Conservation (phyloP, 2,797 vertebrate genomes). For the Sebastes jordani region DNA sequence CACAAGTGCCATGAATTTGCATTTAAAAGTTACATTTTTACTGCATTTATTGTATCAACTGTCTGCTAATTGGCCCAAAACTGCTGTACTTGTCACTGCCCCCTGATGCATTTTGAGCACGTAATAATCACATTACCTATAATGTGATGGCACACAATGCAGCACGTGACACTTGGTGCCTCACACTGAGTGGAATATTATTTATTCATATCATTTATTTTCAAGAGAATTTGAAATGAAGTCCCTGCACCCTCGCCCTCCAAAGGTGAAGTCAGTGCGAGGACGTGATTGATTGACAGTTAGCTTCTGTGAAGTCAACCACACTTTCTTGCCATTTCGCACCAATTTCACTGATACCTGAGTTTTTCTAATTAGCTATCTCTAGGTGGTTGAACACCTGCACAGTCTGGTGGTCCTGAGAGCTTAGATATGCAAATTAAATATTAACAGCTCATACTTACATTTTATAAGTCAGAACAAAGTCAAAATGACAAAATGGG, state of each 20-base stretch:
- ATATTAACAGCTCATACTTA: not conserved
- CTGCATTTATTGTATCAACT: not conserved
- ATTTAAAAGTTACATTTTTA: not conserved
- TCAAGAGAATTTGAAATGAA: constrained; percentile 4
- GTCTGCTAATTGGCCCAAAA: not conserved
- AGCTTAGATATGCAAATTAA: not conserved
- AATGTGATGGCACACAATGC: not conserved
- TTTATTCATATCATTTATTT: constrained; percentile 20
- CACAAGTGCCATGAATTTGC: not conserved
- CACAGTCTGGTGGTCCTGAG: not conserved
- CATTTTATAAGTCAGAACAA: not conserved
- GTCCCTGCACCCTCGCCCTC: not conserved
- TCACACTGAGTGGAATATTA: constrained; percentile 1
- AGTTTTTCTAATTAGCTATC: constrained; percentile 30
- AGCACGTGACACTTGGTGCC: not conserved
- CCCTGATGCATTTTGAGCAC: not conserved
- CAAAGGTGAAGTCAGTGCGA: not conserved
- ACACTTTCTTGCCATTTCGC: not conserved
- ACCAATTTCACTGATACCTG: constrained; percentile 17
- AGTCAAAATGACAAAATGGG: not conserved
- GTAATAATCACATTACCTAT: not conserved
- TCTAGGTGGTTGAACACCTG: constrained; percentile 39
- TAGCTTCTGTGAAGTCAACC: not conserved
- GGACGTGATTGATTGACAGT: not conserved
- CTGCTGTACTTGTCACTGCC: not conserved